phyloP scores from a whole-genome alignment of 30 jellyfish, hydroid and myxozoan species.

The Nemopilema nomurai region DNA sequence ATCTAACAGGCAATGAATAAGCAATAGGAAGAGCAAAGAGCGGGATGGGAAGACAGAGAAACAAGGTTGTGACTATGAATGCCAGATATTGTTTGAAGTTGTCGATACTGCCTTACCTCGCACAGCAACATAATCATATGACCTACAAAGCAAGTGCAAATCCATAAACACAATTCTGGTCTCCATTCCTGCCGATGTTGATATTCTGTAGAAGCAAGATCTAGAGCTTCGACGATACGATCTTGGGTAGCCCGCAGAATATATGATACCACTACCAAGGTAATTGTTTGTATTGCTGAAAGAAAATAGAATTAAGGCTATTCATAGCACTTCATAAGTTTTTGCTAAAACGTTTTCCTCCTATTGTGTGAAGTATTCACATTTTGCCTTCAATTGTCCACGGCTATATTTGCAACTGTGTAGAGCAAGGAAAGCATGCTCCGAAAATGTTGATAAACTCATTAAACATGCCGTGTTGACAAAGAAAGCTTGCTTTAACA shows the following conservation, averaged over 20 bases:
- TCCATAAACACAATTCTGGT: constrained; percentile 41
- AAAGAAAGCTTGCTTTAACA: no score
- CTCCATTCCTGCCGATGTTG: constrained; percentile 5
- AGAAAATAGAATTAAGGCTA: neutral
- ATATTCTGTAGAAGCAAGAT: constrained; percentile 18
- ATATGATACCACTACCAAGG: constrained; percentile 3
- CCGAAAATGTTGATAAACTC: no score
- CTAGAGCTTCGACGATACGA: constrained; percentile 2
- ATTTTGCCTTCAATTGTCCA: no score
- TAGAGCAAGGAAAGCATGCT: no score
- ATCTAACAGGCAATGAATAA: no score
- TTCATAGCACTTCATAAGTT: no score
- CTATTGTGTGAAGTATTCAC: no score
- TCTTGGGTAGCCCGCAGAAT: constrained; percentile 38
- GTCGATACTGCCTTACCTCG: constrained; percentile 13
- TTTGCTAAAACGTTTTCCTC: no score
- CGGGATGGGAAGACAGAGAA: neutral
- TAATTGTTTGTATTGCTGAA: constrained; percentile 10
- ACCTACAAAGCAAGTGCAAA: constrained; percentile 7
- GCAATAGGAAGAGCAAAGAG: no score
- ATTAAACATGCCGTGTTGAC: no score
- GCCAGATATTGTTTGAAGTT: no score
- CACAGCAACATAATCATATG: neutral
- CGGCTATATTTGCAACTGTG: no score
- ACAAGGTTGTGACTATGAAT: neutral